These are phyloP conservation scores for Columba janthina DNA, from an alignment of 2,113 vertebrate genomes.

Conservation along the genomic window DNA sequence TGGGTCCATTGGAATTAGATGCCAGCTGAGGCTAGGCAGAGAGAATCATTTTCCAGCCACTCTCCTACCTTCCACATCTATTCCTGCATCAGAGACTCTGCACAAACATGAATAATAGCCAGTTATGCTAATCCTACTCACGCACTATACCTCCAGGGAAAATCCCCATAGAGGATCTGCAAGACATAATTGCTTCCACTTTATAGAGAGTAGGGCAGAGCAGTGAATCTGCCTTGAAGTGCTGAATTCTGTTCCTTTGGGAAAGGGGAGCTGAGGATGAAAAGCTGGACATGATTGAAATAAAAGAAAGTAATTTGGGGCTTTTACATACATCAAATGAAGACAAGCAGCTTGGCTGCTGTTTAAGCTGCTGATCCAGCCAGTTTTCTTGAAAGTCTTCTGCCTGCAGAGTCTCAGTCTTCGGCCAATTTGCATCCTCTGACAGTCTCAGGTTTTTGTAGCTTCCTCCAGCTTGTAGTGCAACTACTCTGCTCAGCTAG, in stretches of 20 bases:
- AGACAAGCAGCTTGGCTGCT: background rate
- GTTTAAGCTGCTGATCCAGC: background rate
- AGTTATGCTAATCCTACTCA: background rate
- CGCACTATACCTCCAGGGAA: background rate
- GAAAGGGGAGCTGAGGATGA: background rate
- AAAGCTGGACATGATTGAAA: background rate
- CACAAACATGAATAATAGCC: background rate
- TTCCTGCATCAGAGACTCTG: background rate
- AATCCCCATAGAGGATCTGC: background rate
- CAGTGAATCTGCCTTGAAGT: background rate
- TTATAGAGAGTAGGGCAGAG: background rate
- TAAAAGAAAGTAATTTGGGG: background rate
- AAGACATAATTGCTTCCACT: background rate
- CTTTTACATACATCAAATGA: background rate
- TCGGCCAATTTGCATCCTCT: background rate
- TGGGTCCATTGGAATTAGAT: background rate
- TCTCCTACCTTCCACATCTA: background rate
- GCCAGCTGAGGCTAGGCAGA: background rate
- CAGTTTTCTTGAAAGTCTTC: background rate
- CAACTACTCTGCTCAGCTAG: background rate
- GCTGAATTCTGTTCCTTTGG: background rate
- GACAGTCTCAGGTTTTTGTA: background rate
- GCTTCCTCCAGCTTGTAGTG: background rate
- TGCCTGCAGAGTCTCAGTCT: background rate
- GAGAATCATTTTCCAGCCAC: background rate